A percentile compares a stretch with the other conserved stretches of the same genome.
These are phyloP conservation scores for Ifrita kowaldi DNA, from an alignment of 2,113 vertebrate genomes.

Conservation along the genomic window DNA sequence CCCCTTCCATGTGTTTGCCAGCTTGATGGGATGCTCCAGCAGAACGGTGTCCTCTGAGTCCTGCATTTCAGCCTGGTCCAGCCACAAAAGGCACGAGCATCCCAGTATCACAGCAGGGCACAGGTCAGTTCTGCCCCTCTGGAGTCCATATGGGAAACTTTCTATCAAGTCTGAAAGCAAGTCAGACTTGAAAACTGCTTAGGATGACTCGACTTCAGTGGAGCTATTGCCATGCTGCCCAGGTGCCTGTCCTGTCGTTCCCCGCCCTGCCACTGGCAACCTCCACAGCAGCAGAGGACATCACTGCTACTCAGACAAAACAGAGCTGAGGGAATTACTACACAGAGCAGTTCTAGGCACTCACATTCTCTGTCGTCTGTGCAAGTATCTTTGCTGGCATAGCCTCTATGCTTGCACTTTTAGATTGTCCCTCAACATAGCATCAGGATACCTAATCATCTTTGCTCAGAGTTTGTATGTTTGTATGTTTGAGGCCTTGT, in stretches of 20 bases:
- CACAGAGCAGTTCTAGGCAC: neutral
- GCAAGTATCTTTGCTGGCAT: neutral
- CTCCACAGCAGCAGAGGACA: neutral
- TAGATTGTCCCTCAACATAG: neutral
- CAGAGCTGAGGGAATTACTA: neutral
- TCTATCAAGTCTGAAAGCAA: neutral
- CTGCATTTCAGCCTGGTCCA: neutral
- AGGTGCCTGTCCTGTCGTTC: neutral
- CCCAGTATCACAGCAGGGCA: neutral
- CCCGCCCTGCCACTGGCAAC: neutral
- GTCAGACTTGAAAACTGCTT: neutral
- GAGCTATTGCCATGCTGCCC: neutral
- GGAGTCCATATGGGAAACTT: neutral
- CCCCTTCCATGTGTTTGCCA: neutral
- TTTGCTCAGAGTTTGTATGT: neutral
- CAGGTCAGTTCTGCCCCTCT: neutral
- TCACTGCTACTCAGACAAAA: neutral
- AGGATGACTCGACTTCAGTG: neutral
- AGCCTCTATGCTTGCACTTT: neutral
- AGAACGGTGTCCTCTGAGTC: neutral
- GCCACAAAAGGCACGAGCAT: neutral
- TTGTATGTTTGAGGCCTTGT: neutral
- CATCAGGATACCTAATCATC: neutral
- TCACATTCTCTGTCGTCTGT: neutral
- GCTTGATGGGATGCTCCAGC: neutral